Conservation (phyloP, 2,113 vertebrate species). For the Spheniscus mendiculus region DNA sequence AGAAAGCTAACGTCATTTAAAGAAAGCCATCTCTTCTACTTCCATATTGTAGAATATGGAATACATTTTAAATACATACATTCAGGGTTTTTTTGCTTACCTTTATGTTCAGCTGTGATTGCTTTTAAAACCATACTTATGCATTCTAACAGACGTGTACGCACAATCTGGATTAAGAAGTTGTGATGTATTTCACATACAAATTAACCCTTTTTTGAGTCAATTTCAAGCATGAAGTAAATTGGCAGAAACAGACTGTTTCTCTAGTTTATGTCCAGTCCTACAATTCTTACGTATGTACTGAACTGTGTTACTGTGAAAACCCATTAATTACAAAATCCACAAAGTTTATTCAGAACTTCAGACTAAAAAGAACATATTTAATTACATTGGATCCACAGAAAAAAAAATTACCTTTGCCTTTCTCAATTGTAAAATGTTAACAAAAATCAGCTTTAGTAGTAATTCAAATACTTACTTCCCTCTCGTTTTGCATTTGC, state of each 20-base stretch:
- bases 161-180: background rate
- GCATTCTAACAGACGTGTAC: background rate
- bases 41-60: background rate
- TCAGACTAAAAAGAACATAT: background rate
- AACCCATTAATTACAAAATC: background rate
- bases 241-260: background rate
- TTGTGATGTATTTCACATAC: background rate
- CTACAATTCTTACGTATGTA: fast-evolving
- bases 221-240: background rate
- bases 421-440: background rate
- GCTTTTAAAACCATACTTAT: background rate
- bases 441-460: background rate
- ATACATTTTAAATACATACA: background rate
- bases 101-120: background rate
- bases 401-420: background rate
- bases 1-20: background rate
- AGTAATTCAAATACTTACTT: conserved; percentile 80
- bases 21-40: background rate
- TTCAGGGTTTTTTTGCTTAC: background rate
- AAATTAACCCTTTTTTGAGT: background rate
- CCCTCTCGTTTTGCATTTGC: conserved; percentile 85
- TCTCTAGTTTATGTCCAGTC: background rate
- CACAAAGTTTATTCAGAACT: background rate
- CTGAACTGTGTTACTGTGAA: background rate
- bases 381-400: background rate